Conservation (phyloP, 2,113 vertebrate genomes). For the Raphicerus campestris region DNA sequence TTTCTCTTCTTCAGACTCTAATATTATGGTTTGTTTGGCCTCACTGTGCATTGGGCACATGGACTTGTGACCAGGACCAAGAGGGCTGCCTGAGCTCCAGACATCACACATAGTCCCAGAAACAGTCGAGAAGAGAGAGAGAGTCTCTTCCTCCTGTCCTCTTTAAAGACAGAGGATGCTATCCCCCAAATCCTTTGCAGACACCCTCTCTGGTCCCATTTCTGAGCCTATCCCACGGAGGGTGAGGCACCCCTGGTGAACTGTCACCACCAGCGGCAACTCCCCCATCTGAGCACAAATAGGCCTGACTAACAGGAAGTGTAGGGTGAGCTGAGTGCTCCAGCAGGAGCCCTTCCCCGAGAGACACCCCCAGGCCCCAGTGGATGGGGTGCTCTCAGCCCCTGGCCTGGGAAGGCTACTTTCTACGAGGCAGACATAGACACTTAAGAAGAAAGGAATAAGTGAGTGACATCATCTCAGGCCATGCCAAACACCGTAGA, state of each 20-base stretch:
- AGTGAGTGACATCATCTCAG: not conserved
- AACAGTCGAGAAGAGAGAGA: not conserved
- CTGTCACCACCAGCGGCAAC: fast-evolving
- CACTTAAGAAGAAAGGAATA: not conserved
- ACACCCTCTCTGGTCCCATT: not conserved
- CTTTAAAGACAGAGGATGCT: not conserved
- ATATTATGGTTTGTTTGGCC: not conserved
- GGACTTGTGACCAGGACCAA: not conserved
- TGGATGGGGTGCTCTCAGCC: not conserved
- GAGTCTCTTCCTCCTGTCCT: not conserved
- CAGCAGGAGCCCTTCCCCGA: not conserved
- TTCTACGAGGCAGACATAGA: not conserved
- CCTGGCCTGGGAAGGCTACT: not conserved
- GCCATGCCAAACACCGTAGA: not conserved
- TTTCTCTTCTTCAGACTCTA: not conserved
- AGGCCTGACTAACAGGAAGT: not conserved
- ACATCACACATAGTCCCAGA: not conserved
- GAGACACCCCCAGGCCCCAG: not conserved
- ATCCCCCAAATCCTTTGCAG: not conserved
- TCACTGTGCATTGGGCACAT: fast-evolving
- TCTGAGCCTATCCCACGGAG: no score
- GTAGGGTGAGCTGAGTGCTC: not conserved
- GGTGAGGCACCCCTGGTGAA: not conserved
- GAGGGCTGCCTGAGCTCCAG: not conserved
- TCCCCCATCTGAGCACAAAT: not conserved